Conservation (phyloP, 2,888 invertebrate species). For the Papilio demoleus region DNA sequence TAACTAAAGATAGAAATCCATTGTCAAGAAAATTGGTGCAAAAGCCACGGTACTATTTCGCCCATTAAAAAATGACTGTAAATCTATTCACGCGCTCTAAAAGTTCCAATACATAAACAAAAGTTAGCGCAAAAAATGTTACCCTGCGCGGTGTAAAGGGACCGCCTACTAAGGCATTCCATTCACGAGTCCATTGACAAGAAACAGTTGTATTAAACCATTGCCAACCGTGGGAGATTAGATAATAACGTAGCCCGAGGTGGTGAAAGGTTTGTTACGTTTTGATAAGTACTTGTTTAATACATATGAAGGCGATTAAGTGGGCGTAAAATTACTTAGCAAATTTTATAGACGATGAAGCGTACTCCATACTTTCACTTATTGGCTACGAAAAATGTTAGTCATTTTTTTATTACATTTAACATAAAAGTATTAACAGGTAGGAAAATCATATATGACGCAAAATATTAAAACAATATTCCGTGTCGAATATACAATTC, state of each 20-base stretch:
- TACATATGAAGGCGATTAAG: not conserved
- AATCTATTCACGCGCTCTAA: constrained; percentile 17
- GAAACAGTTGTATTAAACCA: constrained; percentile 50
- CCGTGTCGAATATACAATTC: constrained; percentile 6
- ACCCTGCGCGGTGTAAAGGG: constrained; percentile 22
- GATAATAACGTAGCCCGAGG: constrained; percentile 44
- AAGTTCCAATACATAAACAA: constrained; percentile 1
- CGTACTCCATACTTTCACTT: not conserved
- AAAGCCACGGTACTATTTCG: too few relatives aligned
- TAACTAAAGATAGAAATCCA: too few relatives aligned
- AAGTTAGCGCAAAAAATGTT: constrained; percentile 29
- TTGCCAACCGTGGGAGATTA: constrained; percentile 45
- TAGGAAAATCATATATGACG: not conserved
- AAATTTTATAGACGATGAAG: not conserved
- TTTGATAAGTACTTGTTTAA: constrained; percentile 36
- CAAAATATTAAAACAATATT: not conserved
- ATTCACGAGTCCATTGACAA: constrained; percentile 64
- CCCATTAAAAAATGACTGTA: not conserved
- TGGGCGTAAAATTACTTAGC: constrained; percentile 12
- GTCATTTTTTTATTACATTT: too few relatives aligned
- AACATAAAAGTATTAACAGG: not conserved
- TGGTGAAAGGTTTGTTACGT: constrained; percentile 40
- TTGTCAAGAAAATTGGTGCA: too few relatives aligned
- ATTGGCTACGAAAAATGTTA: not conserved
- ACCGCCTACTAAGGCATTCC: constrained; percentile 48